Percentiles rank a stretch among this genome's conserved stretches.
These are phyloP conservation scores for Tortrix viridana DNA, from an alignment of 2,888 invertebrate genomes.

Conservation along the genomic window DNA sequence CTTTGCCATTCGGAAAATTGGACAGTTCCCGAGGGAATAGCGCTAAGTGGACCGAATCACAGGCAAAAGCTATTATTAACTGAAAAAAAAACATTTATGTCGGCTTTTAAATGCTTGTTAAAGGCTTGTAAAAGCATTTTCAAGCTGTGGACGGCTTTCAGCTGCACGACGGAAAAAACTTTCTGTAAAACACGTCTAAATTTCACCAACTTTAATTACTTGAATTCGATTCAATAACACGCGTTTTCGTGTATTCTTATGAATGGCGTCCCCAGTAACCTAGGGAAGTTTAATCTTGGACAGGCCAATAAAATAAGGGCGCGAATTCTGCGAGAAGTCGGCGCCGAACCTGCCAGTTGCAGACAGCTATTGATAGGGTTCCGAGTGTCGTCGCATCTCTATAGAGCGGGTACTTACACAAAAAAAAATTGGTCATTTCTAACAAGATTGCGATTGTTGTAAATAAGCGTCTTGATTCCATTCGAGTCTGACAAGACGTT, in stretches of 20 bases:
- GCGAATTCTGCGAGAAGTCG: conserved; percentile 77
- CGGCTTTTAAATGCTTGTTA: no score
- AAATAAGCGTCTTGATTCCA: no score
- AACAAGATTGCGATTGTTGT: no score
- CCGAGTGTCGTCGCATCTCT: conserved; percentile 50
- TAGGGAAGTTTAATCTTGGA: conserved; percentile 77
- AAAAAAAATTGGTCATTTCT: no score
- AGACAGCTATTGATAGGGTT: conserved; percentile 82
- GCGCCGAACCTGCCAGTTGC: conserved; percentile 78
- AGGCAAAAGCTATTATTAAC: no score
- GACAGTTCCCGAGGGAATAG: no score
- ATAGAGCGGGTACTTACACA: conserved; percentile 52
- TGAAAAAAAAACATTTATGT: no score
- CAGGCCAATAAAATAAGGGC: conserved; percentile 82
- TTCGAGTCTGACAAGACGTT: no score
- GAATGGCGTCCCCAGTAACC: conserved; percentile 64
- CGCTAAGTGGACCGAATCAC: no score
- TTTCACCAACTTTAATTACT: background rate
- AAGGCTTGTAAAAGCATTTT: no score
- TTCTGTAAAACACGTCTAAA: background rate
- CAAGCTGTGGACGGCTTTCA: no score
- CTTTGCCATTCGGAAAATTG: no score
- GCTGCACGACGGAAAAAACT: background rate
- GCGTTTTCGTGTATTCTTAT: conserved; percentile 53
- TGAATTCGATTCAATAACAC: conserved; percentile 16